A percentile compares a stretch with the other conserved stretches of the same genome.
These are phyloP conservation scores for Heliconius eleuchia DNA, from an alignment of 1,140 invertebrate genomes.

Conservation along the genomic window DNA sequence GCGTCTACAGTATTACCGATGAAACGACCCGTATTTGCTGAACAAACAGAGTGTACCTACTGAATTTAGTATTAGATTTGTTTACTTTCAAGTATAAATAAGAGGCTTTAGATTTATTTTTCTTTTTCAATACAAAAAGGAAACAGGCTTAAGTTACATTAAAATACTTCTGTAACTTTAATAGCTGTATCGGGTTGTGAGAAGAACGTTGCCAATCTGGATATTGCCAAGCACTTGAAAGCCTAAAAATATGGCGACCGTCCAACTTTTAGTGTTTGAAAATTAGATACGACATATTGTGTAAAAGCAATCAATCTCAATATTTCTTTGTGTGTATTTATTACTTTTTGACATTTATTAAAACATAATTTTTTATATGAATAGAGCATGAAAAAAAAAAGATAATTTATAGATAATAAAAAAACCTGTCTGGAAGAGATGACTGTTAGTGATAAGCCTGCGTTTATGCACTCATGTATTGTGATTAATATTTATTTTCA, in stretches of 20 bases:
- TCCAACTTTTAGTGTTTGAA: slow-evolving; percentile 14
- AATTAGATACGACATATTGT: slow-evolving; percentile 5
- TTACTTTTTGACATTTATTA: background rate
- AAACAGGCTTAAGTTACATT: slow-evolving; percentile 12
- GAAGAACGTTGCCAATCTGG: slow-evolving; percentile 25
- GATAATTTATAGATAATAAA: too few species aligned
- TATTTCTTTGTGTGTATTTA: background rate
- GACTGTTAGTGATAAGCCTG: too few species aligned
- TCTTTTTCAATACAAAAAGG: background rate
- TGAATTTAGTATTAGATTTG: background rate
- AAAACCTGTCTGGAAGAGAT: too few species aligned
- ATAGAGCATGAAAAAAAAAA: too few species aligned
- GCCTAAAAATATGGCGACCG: slow-evolving; percentile 14
- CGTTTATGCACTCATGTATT: too few species aligned
- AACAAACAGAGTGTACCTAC: background rate
- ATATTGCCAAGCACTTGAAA: slow-evolving; percentile 23
- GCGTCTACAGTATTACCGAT: background rate
- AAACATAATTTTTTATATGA: too few species aligned
- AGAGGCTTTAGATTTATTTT: too few species aligned
- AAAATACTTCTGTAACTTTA: slow-evolving; percentile 18
- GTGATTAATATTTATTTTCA: too few species aligned
- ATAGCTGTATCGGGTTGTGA: slow-evolving; percentile 14
- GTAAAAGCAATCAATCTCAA: slow-evolving; percentile 12
- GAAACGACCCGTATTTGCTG: background rate
- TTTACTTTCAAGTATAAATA: background rate